Evolutionary conservation across 2,113 vertebrate genomes (phyloP).

Genomic region (Monopterus albus): DNA sequence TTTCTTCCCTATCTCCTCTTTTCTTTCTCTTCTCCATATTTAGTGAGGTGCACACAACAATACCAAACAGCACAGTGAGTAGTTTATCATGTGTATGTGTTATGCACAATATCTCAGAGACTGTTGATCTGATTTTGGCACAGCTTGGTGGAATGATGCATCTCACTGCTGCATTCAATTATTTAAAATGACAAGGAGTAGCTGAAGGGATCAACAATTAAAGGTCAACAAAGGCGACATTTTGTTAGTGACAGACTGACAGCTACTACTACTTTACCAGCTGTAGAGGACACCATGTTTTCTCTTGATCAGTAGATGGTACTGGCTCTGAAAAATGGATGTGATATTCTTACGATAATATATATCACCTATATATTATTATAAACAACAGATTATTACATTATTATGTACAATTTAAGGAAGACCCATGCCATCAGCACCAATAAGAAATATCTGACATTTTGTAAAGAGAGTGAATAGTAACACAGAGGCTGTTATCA

Average conservation of each 20-base stretch:
- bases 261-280: constrained; percentile 31
- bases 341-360: constrained; percentile 17
- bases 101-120: constrained; percentile 26
- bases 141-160: constrained; percentile 32
- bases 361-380: no score
- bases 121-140: constrained; percentile 53
- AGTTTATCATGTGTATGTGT: no score
- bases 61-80: no score
- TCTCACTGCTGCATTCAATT: constrained; percentile 41
- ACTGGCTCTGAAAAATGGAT: neutral
- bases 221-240: constrained; percentile 61
- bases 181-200: constrained; percentile 67
- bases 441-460: no score
- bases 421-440: no score
- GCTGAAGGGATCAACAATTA: constrained; percentile 71
- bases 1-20: no score
- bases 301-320: constrained; percentile 1
- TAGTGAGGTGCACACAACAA: no score
- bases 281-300: constrained; percentile 51
- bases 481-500: no score
- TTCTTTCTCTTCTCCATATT: no score
- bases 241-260: constrained; percentile 64
- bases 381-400: no score
- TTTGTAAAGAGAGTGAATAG: no score
- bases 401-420: no score